Base-by-base conservation (phyloP, 1,140 invertebrate genomes). In the Lasioglossum albipes region DNA sequence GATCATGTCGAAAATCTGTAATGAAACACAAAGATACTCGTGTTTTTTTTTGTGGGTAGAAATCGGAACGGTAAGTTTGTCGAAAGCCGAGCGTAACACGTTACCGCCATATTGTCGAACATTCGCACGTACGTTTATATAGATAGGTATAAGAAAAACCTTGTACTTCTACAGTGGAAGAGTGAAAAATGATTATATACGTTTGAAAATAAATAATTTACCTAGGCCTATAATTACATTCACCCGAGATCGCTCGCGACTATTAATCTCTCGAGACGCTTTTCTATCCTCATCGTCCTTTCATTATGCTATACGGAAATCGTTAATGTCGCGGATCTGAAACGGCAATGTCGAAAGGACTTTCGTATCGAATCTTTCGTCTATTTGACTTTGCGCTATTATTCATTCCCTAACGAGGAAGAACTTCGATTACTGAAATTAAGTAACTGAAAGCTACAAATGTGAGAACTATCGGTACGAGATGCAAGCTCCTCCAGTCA, bases 1-100 rank as follows among this genome's bases (percentile, higher is more conserved):
- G 66, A 78, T 76, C 86, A 84, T 90, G 79, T 71, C 71, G 82
- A 54, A 68, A 69, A 87, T 88, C 88, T 90, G 88, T 71, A 89
- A 90, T 80, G 65, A 89, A 85, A 89, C 82, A 89, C 84, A 85
- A 79, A 89, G 78, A 90, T 62, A 81, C 72, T 75, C 59, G 42
- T 41, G 75, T 75, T 69, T 80, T 75, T 68, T 75, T 12, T 69
- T 62, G 59, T 64, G 22, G 31, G 27, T n/a, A 18, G 52, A 54
- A 27, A 68, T 61, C 6, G 27, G 2, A 64, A 69, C 66, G 45
- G 12, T 52, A 62, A 54, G 16, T 75, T 49, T 62, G 6, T 75
- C 36, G 68, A 62, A 80, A 62, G 62, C 20, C 52, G 41, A 65
- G 22, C 59, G 64, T 84, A 67, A 73, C 75, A 52, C 81, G 65